Evolutionary conservation across 1,140 invertebrate species (phyloP).

Genomic region (Mamestra configurata): DNA sequence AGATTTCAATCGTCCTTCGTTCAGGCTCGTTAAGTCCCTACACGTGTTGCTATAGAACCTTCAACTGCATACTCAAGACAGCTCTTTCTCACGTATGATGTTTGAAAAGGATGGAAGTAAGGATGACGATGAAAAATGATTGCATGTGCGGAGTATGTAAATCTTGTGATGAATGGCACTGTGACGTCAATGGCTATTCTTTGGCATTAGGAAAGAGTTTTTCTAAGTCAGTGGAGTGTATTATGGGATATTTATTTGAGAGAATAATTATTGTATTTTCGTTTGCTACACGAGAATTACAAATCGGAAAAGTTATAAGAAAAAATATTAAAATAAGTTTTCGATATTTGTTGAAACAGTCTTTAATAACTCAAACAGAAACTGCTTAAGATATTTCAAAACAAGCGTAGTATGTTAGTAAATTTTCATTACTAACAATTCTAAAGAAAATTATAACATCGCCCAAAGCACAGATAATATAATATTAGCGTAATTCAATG

Average conservation of each 20-base stretch:
- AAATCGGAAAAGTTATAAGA: too few relatives aligned
- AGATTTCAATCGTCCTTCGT: neutral
- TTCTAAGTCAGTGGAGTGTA: neutral
- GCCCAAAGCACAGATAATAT: too few relatives aligned
- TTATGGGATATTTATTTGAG: neutral
- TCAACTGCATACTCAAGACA: neutral
- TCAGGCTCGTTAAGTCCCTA: neutral
- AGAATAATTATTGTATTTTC: too few relatives aligned
- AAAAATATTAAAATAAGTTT: too few relatives aligned
- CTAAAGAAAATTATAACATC: slow-evolving; percentile 11
- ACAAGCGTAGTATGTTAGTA: neutral
- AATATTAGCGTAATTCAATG: slow-evolving; percentile 15
- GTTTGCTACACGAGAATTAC: too few relatives aligned
- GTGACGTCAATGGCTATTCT: slow-evolving; percentile 23
- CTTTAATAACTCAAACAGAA: neutral
- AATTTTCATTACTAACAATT: neutral
- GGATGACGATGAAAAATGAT: slow-evolving; percentile 24
- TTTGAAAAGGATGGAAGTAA: neutral
- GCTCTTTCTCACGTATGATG: neutral
- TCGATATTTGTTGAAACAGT: neutral
- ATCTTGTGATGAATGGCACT: slow-evolving; percentile 1
- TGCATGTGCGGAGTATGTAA: neutral
- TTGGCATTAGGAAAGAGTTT: neutral
- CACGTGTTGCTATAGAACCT: neutral
- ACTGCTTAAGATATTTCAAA: neutral